Conservation (phyloP, 2,888 invertebrate genomes). For the Plusia festucae region DNA sequence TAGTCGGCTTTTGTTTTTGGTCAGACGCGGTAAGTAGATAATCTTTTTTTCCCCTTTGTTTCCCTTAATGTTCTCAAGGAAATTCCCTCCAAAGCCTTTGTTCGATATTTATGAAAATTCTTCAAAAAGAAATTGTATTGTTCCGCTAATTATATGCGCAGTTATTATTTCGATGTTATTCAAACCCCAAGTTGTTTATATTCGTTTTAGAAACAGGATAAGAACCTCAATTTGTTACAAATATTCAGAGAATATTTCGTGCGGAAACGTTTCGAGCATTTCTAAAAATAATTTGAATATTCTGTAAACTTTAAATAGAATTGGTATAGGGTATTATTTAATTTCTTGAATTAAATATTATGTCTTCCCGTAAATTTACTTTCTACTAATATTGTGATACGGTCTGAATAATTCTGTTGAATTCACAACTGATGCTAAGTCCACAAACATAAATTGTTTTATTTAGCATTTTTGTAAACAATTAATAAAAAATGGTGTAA, state of each 20-base stretch:
- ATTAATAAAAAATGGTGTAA: too few relatives aligned
- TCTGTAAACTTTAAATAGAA: not conserved
- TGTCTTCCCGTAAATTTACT: not conserved
- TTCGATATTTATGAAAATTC: slow-evolving; percentile 60
- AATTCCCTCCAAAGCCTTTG: slow-evolving; percentile 59
- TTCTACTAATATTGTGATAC: not conserved
- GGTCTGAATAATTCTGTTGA: not conserved
- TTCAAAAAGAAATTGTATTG: slow-evolving; percentile 54
- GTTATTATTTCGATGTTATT: slow-evolving; percentile 44
- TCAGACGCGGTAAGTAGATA: slow-evolving; percentile 70
- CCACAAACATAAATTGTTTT: too few relatives aligned
- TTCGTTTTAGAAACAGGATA: slow-evolving; percentile 27
- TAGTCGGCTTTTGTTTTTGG: slow-evolving; percentile 78
- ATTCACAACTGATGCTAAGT: not conserved
- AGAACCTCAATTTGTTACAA: slow-evolving; percentile 26
- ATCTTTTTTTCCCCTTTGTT: slow-evolving; percentile 64
- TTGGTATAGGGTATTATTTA: not conserved
- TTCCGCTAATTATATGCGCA: slow-evolving; percentile 51
- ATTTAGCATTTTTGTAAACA: too few relatives aligned
- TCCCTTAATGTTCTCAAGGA: slow-evolving; percentile 59
- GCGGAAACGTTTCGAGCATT: not conserved
- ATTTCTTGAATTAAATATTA: not conserved
- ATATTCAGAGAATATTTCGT: slow-evolving; percentile 18
- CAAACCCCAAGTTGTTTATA: slow-evolving; percentile 30
- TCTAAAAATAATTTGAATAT: not conserved